Evolutionary conservation across 1,140 invertebrate genomes (phyloP), one percentile per base, ranked within the genome.

Genomic region (Drosophila murphyi): DNA sequence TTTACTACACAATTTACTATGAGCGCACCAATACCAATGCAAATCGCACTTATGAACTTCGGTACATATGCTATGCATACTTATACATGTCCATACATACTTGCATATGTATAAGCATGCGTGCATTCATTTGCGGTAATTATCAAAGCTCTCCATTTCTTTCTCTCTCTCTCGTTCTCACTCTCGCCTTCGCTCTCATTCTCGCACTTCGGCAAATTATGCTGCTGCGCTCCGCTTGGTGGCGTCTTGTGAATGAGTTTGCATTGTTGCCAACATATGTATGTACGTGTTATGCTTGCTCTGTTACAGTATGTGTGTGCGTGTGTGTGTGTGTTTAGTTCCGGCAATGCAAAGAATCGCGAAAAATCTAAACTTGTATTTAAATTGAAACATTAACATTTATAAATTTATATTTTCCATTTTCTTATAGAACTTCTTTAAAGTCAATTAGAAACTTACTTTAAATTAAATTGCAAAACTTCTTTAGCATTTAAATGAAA

Each of bases 1-100:
- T 61, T 63, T 76, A 79, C 76, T 76, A 79, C 76, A 75, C 76
- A 76, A 76, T 79, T 79, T 79, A 79, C 76, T 79, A 70, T 69
- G 60, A 50, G 52, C 68, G 41, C 51, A 50, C 20, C 45, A 77
- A 43, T 62, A 52, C 76, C 35, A 72, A 79, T 76, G 76, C 76
- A 76, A 65, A 72, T 56, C 45, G 29, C 32, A 61, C 43, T 60
- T 50, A 59, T 48, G 5, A 20, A 20, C 1, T 20, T 20, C 20
- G 1, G 20, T 20, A 20, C 20, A 20, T 20, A 20, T 20, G 20
- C 20, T 20, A 20, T 20, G 20, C 20, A 20, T 20, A 20, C 20
- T 20, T 63, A 10, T 35, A 8, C 50, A 35, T 55, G 12, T 47
- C n/a, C 32, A 47, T 37, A 47, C 6, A 12, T 47, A 47, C 47